Evolutionary conservation across 2,797 vertebrate genomes (phyloP), one percentile per base, ranked within the genome.

Genomic region (Nyctalus aviator): DNA sequence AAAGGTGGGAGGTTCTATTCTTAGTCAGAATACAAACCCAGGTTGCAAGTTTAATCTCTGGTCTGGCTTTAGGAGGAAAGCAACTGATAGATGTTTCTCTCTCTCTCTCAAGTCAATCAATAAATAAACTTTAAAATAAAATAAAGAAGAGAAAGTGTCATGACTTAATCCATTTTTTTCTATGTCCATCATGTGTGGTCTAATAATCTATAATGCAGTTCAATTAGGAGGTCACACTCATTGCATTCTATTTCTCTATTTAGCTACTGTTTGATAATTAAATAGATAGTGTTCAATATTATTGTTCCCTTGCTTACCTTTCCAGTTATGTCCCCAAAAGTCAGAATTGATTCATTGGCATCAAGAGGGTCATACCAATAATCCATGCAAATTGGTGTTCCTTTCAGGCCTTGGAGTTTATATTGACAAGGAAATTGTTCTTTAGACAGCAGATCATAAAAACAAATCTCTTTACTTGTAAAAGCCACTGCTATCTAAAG

Each of bases 391-490:
- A 98, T 97, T 41, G 98, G 98, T 9, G 97, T 97, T 96, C 98
- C 98, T 91, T 81, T 97, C 84, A 99, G 96, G 78, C 98, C 98
- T 98, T 98, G 91, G 8, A 99, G 97, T 96, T 99, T 98, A 94
- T 98, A 99, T 57, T 97, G 98, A 97, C 98, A 98, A 91, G 94
- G 97, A 94, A 99, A 98, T 95, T 98, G 98, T 97, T 98, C 98
- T 95, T 98, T 98, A 6, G 98, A 98, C 81, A 98, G 94, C 4
- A 98, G 97, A 95, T 99, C 98, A 97, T 99, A 99, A 96, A 99
- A 99, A 95, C 98, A 98, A 96, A 99, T 97, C 96, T 99, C 98
- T 91, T 99, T 99, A 96, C 98, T 98, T 81, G 98, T 99, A 97
- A 99, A 99, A 73, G 97, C 98, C 96, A 98, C 98, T 0, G 98